These are phyloP conservation scores for Andinoacara biseriatus DNA, from an alignment of 2,113 vertebrate species.

Conservation along the genomic window DNA sequence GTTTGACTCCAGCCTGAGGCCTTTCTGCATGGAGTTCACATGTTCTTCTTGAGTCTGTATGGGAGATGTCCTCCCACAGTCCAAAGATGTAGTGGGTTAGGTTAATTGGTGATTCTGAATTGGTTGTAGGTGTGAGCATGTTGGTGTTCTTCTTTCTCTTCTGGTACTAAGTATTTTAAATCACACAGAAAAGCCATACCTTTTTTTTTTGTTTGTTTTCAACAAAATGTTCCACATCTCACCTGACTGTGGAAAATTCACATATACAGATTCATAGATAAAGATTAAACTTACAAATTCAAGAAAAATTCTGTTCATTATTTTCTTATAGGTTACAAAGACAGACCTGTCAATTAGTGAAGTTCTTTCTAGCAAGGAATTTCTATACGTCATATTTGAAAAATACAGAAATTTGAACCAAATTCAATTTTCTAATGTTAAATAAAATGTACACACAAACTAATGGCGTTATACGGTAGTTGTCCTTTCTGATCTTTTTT, in stretches of 20 bases:
- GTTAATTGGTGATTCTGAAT: not conserved
- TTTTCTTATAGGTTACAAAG: not conserved
- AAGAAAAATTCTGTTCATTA: not conserved
- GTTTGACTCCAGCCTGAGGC: not conserved
- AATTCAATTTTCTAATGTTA: not conserved
- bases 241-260: not conserved
- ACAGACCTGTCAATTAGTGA: not conserved
- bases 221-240: not conserved
- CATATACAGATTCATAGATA: not conserved
- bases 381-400: not conserved
- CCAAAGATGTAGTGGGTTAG: not conserved
- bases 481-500: not conserved
- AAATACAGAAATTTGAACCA: not conserved
- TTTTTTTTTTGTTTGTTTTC: too few relatives aligned
- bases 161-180: not conserved
- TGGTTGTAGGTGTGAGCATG: not conserved
- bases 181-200: not conserved
- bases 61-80: not conserved
- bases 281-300: not conserved
- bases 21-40: not conserved
- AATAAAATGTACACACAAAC: not conserved
- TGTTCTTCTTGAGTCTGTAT: not conserved
- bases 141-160: not conserved
- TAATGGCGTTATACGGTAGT: not conserved
- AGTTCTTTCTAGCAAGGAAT: not conserved